Percentiles rank a stretch among this genome's conserved stretches.
These are phyloP conservation scores for Brenthis daphne DNA, from an alignment of 2,888 invertebrate species.

Conservation along the genomic window DNA sequence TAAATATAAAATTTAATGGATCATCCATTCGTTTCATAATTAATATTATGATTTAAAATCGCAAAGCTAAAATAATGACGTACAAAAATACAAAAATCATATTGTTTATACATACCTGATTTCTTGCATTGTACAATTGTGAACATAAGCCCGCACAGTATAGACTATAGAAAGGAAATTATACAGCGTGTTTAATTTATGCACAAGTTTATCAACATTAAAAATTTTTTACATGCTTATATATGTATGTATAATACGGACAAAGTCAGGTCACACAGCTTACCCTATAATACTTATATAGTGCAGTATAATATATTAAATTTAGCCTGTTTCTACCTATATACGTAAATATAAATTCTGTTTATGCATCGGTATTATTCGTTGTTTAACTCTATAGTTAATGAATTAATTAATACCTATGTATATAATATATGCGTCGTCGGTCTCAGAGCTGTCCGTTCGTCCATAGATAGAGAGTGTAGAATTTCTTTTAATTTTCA, in stretches of 20 bases:
- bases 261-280: slow-evolving; percentile 19
- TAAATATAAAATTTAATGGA: neutral
- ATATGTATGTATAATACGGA: neutral
- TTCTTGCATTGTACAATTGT: no score
- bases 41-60: neutral
- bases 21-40: neutral
- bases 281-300: neutral
- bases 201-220: no score
- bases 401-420: no score
- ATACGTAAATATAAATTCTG: slow-evolving; percentile 5
- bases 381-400: no score
- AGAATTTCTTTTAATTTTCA: no score
- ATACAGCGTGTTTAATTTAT: neutral
- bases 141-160: no score
- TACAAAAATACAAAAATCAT: no score
- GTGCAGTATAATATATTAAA: slow-evolving; percentile 3
- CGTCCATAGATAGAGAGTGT: no score
- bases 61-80: neutral
- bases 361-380: neutral
- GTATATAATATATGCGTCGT: no score
- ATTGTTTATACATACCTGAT: no score
- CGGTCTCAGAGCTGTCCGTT: no score
- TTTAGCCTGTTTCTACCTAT: neutral
- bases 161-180: neutral
- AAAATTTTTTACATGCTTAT: no score